These are phyloP conservation scores for Hyperoplus immaculatus DNA, from an alignment of 2,797 vertebrate genomes.

Conservation along the genomic window DNA sequence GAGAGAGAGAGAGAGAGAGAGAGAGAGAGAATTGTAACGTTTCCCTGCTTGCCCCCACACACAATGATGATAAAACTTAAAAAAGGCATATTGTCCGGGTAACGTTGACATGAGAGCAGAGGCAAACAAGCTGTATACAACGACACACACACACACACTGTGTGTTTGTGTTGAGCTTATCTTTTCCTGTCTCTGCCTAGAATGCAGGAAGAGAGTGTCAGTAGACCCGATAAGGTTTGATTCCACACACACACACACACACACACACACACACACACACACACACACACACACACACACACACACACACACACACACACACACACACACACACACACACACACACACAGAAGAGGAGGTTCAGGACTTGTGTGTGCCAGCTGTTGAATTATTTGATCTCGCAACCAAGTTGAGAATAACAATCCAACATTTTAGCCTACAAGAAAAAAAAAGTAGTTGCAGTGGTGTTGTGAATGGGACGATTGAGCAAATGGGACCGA, in stretches of 20 bases:
- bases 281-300: too few species aligned
- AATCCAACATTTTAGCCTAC: too few species aligned
- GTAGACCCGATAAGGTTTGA: constrained; percentile 61
- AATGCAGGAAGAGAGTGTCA: constrained; percentile 71
- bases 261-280: too few species aligned
- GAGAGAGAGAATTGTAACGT: constrained; percentile 16
- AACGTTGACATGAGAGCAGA: constrained; percentile 50
- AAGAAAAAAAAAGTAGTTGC: neutral
- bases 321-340: too few species aligned
- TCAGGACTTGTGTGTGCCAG: constrained; percentile 21
- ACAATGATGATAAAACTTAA: constrained; percentile 65
- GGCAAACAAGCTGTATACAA: constrained; percentile 36
- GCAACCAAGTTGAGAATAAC: constrained; percentile 13
- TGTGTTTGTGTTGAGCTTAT: constrained; percentile 46
- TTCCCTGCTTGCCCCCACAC: constrained; percentile 3
- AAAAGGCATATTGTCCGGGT: constrained; percentile 70
- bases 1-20: neutral
- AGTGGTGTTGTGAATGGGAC: neutral
- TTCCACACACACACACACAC: constrained; percentile 9
- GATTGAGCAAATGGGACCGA: constrained; percentile 19
- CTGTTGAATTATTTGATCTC: constrained; percentile 31
- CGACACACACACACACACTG: neutral
- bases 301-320: too few species aligned
- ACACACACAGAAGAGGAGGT: constrained; percentile 36
- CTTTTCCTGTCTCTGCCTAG: constrained; percentile 46